Evolutionary conservation across 1,140 invertebrate genomes (phyloP).

Genomic region (Papilio polyxenes): DNA sequence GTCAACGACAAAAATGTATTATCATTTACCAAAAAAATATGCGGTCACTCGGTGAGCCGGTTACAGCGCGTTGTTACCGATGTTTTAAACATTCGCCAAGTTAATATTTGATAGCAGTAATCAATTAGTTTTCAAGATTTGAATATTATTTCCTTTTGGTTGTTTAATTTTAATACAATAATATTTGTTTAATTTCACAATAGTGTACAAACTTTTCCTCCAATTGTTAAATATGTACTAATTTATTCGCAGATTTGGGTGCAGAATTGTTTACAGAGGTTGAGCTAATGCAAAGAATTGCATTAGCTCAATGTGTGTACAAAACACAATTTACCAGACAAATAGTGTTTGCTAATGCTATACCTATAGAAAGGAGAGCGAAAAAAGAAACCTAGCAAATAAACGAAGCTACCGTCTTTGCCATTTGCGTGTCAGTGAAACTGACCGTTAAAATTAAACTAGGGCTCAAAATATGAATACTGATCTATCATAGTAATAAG

Average conservation of each 20-base stretch:
- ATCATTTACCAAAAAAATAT: constrained; percentile 8
- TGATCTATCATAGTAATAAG: not conserved
- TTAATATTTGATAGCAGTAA: constrained; percentile 16
- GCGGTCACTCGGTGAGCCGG: constrained; percentile 19
- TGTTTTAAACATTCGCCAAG: constrained; percentile 10
- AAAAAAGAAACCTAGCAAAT: constrained; percentile 16
- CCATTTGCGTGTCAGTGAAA: not conserved
- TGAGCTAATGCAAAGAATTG: not conserved
- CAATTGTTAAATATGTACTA: not conserved
- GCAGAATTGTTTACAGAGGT: not conserved
- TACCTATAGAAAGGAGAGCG: constrained; percentile 15
- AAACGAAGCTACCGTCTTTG: not conserved
- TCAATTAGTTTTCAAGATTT: not conserved
- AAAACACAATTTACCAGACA: not conserved
- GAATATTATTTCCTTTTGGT: not conserved
- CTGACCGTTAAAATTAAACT: not conserved
- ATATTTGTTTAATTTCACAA: not conserved
- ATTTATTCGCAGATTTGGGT: not conserved
- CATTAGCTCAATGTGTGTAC: not conserved
- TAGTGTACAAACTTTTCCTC: not conserved
- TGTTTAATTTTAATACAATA: not conserved
- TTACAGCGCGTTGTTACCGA: not conserved
- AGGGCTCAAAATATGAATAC: not conserved
- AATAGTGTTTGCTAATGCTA: no score
- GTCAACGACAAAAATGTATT: constrained; percentile 5